phyloP scores from a whole-genome alignment of 2,888 invertebrate species.

The Torymus aiolomorphi region DNA sequence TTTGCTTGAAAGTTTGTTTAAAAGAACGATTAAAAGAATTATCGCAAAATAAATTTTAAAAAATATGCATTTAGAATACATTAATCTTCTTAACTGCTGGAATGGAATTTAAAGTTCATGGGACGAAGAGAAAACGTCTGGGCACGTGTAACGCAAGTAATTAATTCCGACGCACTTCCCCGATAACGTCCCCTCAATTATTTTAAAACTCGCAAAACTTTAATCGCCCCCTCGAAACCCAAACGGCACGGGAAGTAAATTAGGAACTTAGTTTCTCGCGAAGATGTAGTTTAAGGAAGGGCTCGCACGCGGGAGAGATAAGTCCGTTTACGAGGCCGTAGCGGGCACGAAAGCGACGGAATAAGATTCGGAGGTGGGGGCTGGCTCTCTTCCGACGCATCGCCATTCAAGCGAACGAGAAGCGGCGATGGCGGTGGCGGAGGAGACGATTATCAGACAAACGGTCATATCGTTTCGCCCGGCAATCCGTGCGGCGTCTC shows the following conservation, averaged over 20 bases:
- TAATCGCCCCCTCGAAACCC: constrained; percentile 6
- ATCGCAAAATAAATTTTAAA: too few relatives aligned
- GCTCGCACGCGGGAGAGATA: too few relatives aligned
- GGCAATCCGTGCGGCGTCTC: neutral
- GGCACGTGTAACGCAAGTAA: neutral
- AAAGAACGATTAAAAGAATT: too few relatives aligned
- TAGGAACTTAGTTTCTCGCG: constrained; percentile 18
- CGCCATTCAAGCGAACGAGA: constrained; percentile 15
- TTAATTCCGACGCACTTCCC: neutral
- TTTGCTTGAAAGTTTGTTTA: too few relatives aligned
- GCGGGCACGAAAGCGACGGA: too few relatives aligned
- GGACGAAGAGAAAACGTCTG: too few relatives aligned
- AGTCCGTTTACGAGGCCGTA: too few relatives aligned
- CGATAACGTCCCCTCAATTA: constrained; percentile 11
- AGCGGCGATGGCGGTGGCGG: neutral
- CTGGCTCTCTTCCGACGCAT: neutral
- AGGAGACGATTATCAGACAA: constrained; percentile 31
- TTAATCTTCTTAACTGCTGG: too few relatives aligned
- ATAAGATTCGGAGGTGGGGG: too few relatives aligned
- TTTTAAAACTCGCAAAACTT: constrained; percentile 34
- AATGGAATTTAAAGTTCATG: too few relatives aligned
- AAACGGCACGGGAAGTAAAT: constrained; percentile 22
- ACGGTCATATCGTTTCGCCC: constrained; percentile 38
- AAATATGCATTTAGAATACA: too few relatives aligned
- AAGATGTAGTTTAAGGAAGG: neutral